Evolutionary conservation across 2,797 vertebrate species (phyloP), one percentile per base, ranked within the genome.

Genomic region (Luscinia luscinia): DNA sequence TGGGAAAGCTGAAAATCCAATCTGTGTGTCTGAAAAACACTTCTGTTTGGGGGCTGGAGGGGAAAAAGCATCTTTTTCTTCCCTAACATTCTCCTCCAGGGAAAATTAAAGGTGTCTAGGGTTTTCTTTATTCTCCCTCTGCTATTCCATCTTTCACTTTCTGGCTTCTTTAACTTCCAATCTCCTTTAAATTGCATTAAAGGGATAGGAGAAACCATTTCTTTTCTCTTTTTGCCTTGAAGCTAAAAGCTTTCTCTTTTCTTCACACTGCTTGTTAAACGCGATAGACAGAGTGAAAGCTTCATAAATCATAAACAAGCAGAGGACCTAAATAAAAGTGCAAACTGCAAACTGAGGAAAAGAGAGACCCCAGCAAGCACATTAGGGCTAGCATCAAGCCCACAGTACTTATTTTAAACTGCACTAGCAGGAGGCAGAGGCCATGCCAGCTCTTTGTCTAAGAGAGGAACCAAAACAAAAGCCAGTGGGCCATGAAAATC

Each of bases 271-370:
- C 83, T 87, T 94, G 93, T 96, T 95, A 95, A 97, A 96, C 8
- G 57, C 5, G 3, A 96, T 62, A 94, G 95, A 94, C 82, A 92
- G 93, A 97, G 40, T 89, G 85, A 97, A 97, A 96, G 69, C 91
- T 94, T 96, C 84, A 78, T 96, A 97, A 97, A 95, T 97, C 96
- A 96, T 97, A 95, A 97, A 95, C 76, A 97, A 97, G 84, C 63
- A 94, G 81, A 95, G 69, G 79, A 63, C 87, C 94, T 94, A 88
- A 96, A 88, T 90, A 92, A 63, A 95, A 97, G 70, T 82, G 82
- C 74, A 73, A 64, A 72, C 62, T 36, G 43, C 38, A 78, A 94
- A 72, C 30, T 11, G 30, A 79, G 18, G 41, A 78, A 55, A 84
- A 86, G 58, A 79, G 26, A 51, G 43, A 45, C 36, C 67, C 59